phyloP scores from a whole-genome alignment of 2,888 invertebrate genomes.

The Spisula subtruncata region DNA sequence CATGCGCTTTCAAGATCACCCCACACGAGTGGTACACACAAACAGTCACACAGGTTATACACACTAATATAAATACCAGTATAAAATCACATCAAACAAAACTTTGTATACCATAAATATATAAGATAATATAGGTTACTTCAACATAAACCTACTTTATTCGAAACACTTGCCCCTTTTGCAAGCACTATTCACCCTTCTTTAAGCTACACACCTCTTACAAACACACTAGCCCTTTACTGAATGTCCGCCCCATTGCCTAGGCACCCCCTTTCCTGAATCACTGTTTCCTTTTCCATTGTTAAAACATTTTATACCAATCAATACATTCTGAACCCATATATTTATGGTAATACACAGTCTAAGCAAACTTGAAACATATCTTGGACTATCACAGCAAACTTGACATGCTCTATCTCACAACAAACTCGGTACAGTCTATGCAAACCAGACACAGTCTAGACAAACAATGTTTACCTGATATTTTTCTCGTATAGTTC shows the following conservation, averaged over 20 bases:
- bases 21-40: background rate
- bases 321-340: too few species aligned
- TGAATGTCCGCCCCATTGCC: too few species aligned
- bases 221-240: too few species aligned
- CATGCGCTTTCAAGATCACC: background rate
- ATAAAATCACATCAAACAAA: background rate
- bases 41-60: background rate
- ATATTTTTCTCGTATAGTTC: slow-evolving; percentile 73
- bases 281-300: too few species aligned
- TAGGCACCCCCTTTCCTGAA: too few species aligned
- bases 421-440: background rate
- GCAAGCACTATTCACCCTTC: too few species aligned
- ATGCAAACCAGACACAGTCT: background rate
- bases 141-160: too few species aligned
- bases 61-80: background rate
- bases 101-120: slow-evolving; percentile 5
- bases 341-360: too few species aligned
- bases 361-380: background rate
- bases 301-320: too few species aligned
- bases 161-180: too few species aligned
- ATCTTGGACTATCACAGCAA: background rate
- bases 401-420: background rate
- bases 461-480: slow-evolving; percentile 63
- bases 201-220: too few species aligned
- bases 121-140: background rate